Conservation (phyloP, 1,140 invertebrate genomes). For the Ephestia elutella region DNA sequence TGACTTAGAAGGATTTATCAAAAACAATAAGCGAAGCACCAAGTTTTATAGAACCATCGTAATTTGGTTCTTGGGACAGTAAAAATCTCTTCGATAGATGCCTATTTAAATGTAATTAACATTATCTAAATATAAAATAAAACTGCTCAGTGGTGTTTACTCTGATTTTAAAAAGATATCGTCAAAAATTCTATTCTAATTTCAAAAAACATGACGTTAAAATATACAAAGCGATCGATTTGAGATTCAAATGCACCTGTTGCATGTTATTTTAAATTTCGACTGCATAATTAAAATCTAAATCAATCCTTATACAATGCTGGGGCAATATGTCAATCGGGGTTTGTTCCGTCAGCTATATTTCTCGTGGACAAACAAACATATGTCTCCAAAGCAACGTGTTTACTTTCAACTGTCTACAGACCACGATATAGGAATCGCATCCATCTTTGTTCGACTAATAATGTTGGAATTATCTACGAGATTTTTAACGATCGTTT, state of each 20-base stretch:
- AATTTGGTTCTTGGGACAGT: neutral
- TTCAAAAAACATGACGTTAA: neutral
- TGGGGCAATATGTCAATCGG: slow-evolving; percentile 32
- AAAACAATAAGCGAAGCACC: slow-evolving; percentile 1
- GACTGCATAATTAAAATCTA: slow-evolving; percentile 19
- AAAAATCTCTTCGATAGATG: neutral
- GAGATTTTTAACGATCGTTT: neutral
- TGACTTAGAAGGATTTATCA: neutral
- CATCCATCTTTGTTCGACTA: slow-evolving; percentile 10
- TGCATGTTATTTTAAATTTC: slow-evolving; percentile 4
- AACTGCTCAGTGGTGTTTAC: no score
- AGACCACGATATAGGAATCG: slow-evolving; percentile 9
- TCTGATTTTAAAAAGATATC: no score
- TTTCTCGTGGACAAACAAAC: slow-evolving; percentile 32
- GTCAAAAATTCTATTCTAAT: no score
- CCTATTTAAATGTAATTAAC: no score
- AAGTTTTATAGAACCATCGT: neutral
- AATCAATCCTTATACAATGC: slow-evolving; percentile 32
- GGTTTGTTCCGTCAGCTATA: slow-evolving; percentile 27
- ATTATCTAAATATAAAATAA: no score
- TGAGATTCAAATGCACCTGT: neutral
- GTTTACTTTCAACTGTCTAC: slow-evolving; percentile 28
- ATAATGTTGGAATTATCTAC: slow-evolving; percentile 5
- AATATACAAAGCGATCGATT: neutral
- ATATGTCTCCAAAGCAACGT: slow-evolving; percentile 26